Percentiles rank a stretch among this genome's conserved stretches.
Conservation (phyloP, 1,140 invertebrate genomes). For the Drosophila pallidifrons region DNA sequence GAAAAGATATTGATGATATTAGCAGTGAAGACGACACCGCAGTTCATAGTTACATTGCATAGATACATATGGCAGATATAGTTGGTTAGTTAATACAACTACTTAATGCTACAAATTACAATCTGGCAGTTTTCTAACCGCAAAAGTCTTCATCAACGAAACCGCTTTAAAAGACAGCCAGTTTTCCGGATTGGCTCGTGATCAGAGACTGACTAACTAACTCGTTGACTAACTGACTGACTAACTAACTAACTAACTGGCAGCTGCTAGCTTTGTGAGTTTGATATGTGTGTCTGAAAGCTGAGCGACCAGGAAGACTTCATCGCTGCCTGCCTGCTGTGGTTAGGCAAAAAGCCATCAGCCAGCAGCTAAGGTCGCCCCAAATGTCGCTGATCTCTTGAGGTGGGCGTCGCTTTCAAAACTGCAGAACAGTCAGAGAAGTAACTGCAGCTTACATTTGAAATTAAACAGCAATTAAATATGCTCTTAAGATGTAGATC, state of each 20-base stretch:
- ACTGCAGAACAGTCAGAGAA: not conserved
- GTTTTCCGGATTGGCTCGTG: constrained; percentile 61
- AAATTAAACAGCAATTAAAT: too few relatives aligned
- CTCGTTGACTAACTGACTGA: constrained; percentile 12
- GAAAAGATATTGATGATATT: constrained; percentile 55
- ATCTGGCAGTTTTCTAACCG: constrained; percentile 66
- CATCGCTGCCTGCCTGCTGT: constrained; percentile 34
- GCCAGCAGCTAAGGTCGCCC: constrained; percentile 63
- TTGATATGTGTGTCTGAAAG: constrained; percentile 51
- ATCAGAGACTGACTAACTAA: constrained; percentile 48
- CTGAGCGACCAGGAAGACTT: constrained; percentile 60
- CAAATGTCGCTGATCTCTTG: constrained; percentile 29
- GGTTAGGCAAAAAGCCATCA: constrained; percentile 42
- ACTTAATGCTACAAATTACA: constrained; percentile 61
- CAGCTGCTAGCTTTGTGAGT: constrained; percentile 25
- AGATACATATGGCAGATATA: constrained; percentile 30
- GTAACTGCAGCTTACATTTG: too few relatives aligned
- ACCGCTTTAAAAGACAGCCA: constrained; percentile 38
- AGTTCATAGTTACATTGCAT: constrained; percentile 7
- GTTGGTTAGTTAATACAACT: constrained; percentile 44
- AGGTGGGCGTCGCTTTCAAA: constrained; percentile 13
- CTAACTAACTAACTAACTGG: constrained; percentile 36
- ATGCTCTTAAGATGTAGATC: too few relatives aligned
- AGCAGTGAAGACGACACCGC: constrained; percentile 25
- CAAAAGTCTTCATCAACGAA: constrained; percentile 69